Percentiles rank a stretch among this genome's conserved stretches.
phyloP scores from a whole-genome alignment of 1,140 invertebrate species.

The Theocolax elegans region DNA sequence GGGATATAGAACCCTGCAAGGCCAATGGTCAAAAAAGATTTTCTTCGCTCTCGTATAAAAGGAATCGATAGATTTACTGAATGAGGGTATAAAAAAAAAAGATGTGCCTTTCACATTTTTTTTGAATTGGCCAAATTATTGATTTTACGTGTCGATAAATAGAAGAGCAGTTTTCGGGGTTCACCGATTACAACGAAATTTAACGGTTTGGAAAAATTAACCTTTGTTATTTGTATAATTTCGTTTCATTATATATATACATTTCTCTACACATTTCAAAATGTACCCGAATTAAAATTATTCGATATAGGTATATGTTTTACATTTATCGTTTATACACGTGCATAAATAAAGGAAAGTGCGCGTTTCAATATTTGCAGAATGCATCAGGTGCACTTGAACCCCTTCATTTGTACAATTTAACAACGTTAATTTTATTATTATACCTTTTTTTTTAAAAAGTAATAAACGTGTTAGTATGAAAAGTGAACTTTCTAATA shows the following conservation, averaged over 20 bases:
- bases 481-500: no score
- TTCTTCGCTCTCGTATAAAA: background rate
- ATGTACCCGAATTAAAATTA: background rate
- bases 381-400: no score
- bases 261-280: background rate
- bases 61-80: conserved; percentile 10
- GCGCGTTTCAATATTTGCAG: no score
- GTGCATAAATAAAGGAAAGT: no score
- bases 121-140: conserved; percentile 33
- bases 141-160: conserved; percentile 30
- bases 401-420: no score
- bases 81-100: background rate
- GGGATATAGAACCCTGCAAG: background rate
- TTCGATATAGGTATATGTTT: no score
- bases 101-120: conserved; percentile 2
- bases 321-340: no score
- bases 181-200: background rate
- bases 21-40: background rate
- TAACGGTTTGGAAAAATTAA: background rate
- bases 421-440: no score
- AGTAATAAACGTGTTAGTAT: no score
- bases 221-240: background rate
- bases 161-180: conserved; percentile 4
- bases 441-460: no score
- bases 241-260: background rate